Conservation (phyloP, 1,140 invertebrate species). For the Diachasmimorpha longicaudata region DNA sequence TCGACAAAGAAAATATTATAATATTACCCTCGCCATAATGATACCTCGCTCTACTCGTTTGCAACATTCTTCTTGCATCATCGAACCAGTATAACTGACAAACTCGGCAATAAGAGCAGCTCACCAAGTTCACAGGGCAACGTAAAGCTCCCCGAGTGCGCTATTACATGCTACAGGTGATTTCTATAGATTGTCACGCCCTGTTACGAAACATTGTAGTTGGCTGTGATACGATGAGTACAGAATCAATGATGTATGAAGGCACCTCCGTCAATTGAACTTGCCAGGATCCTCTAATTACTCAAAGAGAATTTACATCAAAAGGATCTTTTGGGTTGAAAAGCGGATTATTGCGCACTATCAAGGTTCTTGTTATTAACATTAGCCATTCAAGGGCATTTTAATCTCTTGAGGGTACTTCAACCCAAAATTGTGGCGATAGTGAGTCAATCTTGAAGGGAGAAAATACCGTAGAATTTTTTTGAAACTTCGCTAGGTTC, state of each 20-base stretch:
- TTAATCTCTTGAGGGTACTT: neutral
- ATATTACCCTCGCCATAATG: neutral
- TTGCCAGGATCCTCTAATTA: neutral
- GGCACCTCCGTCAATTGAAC: slow-evolving; percentile 1
- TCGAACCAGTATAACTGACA: neutral
- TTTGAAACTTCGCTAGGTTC: too few relatives aligned
- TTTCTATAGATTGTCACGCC: slow-evolving; percentile 1
- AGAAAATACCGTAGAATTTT: neutral
- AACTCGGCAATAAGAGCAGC: neutral
- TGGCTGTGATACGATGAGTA: neutral
- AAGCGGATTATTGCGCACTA: slow-evolving; percentile 2
- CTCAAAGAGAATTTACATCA: slow-evolving; percentile 9
- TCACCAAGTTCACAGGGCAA: neutral
- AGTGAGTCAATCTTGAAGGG: neutral
- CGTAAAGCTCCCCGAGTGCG: neutral
- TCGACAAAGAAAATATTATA: too few relatives aligned
- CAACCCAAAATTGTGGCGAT: neutral
- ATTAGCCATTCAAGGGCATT: neutral
- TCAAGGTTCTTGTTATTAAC: neutral
- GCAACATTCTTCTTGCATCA: neutral
- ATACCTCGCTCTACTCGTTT: neutral
- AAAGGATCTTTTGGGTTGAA: neutral
- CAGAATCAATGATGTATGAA: slow-evolving; percentile 6
- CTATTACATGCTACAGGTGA: slow-evolving; percentile 7
- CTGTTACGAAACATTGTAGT: neutral